phyloP scores from a whole-genome alignment of 2,113 vertebrate species.

The Tyto alba region DNA sequence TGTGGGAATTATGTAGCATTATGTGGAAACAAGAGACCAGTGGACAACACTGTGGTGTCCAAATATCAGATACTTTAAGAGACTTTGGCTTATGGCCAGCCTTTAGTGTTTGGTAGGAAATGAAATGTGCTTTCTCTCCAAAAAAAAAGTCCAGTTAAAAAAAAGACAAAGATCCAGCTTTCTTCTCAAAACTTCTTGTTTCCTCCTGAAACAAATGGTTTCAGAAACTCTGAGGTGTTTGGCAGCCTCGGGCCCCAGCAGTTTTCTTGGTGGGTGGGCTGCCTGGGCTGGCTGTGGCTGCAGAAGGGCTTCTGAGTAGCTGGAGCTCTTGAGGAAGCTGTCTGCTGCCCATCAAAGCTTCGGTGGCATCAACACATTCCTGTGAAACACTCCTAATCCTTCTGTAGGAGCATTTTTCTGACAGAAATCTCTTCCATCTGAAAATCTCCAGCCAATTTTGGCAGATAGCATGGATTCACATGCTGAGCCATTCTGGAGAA shows the following conservation, averaged over 20 bases:
- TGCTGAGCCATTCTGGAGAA: not conserved
- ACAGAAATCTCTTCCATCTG: not conserved
- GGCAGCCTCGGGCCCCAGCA: accelerated
- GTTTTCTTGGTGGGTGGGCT: not conserved
- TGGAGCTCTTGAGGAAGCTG: not conserved
- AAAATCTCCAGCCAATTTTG: not conserved
- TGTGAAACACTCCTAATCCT: not conserved
- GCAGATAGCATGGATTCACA: not conserved
- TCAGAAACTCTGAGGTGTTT: not conserved
- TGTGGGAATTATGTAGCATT: not conserved
- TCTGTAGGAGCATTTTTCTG: not conserved
- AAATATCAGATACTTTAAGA: not conserved
- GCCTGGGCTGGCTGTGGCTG: not conserved
- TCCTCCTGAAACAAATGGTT: not conserved
- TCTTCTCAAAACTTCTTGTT: not conserved
- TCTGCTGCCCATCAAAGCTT: not conserved
- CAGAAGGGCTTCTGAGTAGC: not conserved
- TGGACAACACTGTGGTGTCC: too few species aligned
- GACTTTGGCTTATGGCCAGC: not conserved
- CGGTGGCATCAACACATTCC: not conserved
- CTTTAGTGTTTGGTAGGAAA: not conserved
- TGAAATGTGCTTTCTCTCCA: not conserved
- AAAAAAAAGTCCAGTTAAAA: not conserved
- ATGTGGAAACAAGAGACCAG: too few species aligned
- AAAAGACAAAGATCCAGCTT: not conserved